A percentile compares a stretch with the other conserved stretches of the same genome.
Evolutionary conservation across 1,140 invertebrate genomes (phyloP).

Genomic region (Trachymyrmex cornetzi): DNA sequence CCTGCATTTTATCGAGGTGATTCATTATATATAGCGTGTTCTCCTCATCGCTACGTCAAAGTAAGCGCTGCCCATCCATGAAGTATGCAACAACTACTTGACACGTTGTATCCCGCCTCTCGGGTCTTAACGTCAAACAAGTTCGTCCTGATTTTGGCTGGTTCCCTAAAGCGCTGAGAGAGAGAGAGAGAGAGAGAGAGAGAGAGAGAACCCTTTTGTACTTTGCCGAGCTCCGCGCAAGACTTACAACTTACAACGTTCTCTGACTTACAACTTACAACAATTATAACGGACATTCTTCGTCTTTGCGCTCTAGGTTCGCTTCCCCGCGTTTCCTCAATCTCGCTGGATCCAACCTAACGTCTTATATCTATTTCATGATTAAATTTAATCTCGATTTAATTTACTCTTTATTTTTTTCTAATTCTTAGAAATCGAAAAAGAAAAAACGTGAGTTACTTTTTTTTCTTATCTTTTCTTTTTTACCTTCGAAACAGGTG

Average conservation of each 20-base stretch:
- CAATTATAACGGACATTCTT: background rate
- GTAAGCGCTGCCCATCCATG: conserved; percentile 13
- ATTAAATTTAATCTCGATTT: no score
- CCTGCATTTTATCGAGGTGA: conserved; percentile 38
- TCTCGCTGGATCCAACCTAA: background rate
- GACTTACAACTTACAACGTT: conserved; percentile 20
- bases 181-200: conserved; percentile 1
- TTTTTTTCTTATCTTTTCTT: no score
- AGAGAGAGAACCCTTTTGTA: background rate
- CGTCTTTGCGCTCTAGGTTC: background rate
- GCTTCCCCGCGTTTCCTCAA: background rate
- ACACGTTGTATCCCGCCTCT: conserved; percentile 27
- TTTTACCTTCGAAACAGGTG: no score
- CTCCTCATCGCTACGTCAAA: conserved; percentile 3
- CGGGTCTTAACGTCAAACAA: conserved; percentile 29
- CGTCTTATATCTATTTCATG: no score
- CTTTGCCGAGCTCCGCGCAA: background rate
- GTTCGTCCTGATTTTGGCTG: conserved; percentile 33
- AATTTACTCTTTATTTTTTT: no score
- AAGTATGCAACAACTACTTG: conserved; percentile 49
- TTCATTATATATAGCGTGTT: background rate
- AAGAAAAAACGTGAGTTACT: no score
- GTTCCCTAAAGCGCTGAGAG: conserved; percentile 10
- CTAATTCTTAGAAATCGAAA: no score
- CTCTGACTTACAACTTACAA: conserved; percentile 18